These are phyloP conservation scores for Phoebastria nigripes DNA, from an alignment of 2,797 vertebrate genomes.

Conservation along the genomic window DNA sequence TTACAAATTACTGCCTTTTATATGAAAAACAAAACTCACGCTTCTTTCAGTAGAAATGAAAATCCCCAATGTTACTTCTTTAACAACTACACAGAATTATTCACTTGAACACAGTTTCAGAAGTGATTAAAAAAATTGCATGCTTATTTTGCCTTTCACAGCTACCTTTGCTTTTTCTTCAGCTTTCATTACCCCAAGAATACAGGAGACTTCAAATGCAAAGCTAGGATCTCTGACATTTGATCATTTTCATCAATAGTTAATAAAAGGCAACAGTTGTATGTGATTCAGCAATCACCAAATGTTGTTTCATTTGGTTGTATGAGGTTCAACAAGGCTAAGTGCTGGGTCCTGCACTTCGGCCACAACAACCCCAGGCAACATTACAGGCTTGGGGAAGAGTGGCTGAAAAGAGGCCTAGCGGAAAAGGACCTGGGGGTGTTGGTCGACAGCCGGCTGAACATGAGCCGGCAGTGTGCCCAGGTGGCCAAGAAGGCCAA, in stretches of 20 bases:
- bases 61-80: background rate
- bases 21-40: background rate
- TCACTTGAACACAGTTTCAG: background rate
- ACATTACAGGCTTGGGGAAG: rapidly evolving
- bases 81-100: background rate
- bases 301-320: background rate
- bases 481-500: background rate
- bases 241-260: background rate
- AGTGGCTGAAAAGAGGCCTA: background rate
- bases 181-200: background rate
- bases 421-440: rapidly evolving
- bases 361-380: no score
- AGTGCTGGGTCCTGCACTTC: background rate
- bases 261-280: background rate
- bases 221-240: background rate
- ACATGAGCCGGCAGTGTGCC: background rate
- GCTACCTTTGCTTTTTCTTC: background rate
- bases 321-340: background rate
- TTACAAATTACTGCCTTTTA: background rate
- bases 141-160: background rate
- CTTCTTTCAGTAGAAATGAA: background rate
- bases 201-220: background rate
- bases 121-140: background rate
- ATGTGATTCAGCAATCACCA: background rate
- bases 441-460: rapidly evolving